Evolutionary conservation across 2,888 invertebrate species (phyloP).

Genomic region (Melanchra persicariae): DNA sequence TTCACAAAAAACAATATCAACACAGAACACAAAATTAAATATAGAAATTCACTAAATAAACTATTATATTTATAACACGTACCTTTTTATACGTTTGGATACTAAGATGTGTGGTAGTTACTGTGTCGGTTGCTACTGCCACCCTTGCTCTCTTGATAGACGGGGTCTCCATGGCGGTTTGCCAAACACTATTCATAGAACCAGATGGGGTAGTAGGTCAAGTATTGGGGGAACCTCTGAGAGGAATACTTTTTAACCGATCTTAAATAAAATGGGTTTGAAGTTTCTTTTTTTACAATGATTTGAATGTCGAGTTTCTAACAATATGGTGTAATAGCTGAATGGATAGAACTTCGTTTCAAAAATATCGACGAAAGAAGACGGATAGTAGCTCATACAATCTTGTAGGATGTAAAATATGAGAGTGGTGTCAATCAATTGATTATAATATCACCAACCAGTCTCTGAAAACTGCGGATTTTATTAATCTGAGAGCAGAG

Average conservation of each 20-base stretch:
- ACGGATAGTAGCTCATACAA: no score
- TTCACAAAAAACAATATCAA: neutral
- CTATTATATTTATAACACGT: conserved; percentile 24
- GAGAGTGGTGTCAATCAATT: no score
- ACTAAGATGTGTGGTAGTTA: conserved; percentile 39
- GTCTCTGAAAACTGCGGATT: no score
- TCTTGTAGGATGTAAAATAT: no score
- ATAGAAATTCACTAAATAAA: conserved; percentile 28
- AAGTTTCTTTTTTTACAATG: neutral
- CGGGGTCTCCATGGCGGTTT: conserved; percentile 50
- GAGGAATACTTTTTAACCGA: conserved; percentile 12
- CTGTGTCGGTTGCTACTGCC: conserved; percentile 41
- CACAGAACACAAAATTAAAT: neutral
- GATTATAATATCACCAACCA: no score
- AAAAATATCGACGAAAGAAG: no score
- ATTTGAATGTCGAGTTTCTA: neutral
- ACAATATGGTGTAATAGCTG: neutral
- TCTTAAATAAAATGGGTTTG: neutral
- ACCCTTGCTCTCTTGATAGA: conserved; percentile 51
- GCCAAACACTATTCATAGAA: conserved; percentile 43
- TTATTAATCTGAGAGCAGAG: no score
- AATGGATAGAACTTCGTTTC: no score
- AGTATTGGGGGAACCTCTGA: conserved; percentile 17
- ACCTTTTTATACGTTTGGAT: conserved; percentile 46
- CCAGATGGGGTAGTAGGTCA: conserved; percentile 27